phyloP scores from a whole-genome alignment of 2,797 vertebrate species.

The Anguilla megastoma region DNA sequence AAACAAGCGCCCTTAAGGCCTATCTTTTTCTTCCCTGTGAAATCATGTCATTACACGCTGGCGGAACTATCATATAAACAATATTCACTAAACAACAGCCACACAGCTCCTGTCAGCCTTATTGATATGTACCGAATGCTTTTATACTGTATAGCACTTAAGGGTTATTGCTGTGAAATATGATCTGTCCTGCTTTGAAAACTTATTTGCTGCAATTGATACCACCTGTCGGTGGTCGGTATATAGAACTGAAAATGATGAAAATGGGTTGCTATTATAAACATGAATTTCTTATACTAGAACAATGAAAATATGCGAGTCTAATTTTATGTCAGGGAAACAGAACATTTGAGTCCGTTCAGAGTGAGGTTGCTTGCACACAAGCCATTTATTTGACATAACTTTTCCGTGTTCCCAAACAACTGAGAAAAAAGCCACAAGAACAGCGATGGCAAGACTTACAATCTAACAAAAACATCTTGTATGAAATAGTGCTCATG shows the following conservation, averaged over 20 bases:
- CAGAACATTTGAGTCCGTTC: background rate
- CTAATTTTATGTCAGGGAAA: background rate
- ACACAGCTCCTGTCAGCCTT: constrained; percentile 3
- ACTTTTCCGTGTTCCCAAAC: background rate
- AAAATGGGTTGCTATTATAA: background rate
- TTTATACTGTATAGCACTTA: constrained; percentile 17
- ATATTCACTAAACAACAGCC: constrained; percentile 2
- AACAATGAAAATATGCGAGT: background rate
- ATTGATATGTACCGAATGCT: constrained; percentile 21
- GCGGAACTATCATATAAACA: constrained; percentile 15
- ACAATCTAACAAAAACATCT: background rate
- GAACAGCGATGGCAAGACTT: background rate
- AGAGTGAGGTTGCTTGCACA: background rate
- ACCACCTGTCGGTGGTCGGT: background rate
- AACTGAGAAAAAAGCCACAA: too few relatives aligned
- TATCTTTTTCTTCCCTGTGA: constrained; percentile 1
- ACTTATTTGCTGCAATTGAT: constrained; percentile 24
- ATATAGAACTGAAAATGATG: constrained; percentile 25
- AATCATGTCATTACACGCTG: background rate
- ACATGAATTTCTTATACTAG: constrained; percentile 13
- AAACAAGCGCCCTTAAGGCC: background rate
- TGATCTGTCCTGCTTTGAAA: constrained; percentile 19
- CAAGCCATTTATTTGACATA: background rate
- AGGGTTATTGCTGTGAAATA: constrained; percentile 24
- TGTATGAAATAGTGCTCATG: too few relatives aligned